phyloP scores from a whole-genome alignment of 2,797 vertebrate genomes.

The Selene dorsalis region DNA sequence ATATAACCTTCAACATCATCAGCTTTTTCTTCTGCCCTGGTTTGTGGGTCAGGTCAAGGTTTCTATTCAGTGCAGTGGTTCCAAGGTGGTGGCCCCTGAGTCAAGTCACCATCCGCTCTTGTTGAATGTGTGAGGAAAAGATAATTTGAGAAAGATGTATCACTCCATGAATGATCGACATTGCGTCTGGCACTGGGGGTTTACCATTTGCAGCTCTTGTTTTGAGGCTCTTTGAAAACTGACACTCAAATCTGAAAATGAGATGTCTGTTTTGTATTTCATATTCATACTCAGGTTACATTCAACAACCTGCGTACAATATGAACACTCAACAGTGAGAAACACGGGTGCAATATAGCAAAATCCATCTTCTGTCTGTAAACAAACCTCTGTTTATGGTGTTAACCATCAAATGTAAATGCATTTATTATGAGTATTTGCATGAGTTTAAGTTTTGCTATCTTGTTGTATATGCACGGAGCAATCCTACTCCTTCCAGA shows the following conservation, averaged over 20 bases:
- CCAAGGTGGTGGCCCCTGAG: background rate
- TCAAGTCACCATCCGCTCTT: background rate
- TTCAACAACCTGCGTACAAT: background rate
- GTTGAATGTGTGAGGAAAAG: background rate
- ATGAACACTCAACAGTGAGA: background rate
- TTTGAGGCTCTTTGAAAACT: background rate
- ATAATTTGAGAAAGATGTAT: background rate
- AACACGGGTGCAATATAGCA: no score
- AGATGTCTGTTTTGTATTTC: background rate
- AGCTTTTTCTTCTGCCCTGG: background rate
- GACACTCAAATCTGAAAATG: background rate
- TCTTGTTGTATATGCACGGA: background rate
- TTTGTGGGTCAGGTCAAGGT: background rate
- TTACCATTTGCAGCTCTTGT: background rate
- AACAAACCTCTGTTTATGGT: background rate
- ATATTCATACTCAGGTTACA: no score
- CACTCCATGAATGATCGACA: background rate
- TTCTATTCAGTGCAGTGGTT: background rate
- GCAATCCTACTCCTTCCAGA: background rate
- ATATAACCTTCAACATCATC: background rate
- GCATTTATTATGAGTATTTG: background rate
- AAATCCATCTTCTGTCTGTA: background rate
- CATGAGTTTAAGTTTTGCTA: background rate
- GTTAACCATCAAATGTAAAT: background rate
- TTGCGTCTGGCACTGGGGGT: background rate